Evolutionary conservation across 2,888 invertebrate genomes (phyloP).

Genomic region (Carcina quercana): DNA sequence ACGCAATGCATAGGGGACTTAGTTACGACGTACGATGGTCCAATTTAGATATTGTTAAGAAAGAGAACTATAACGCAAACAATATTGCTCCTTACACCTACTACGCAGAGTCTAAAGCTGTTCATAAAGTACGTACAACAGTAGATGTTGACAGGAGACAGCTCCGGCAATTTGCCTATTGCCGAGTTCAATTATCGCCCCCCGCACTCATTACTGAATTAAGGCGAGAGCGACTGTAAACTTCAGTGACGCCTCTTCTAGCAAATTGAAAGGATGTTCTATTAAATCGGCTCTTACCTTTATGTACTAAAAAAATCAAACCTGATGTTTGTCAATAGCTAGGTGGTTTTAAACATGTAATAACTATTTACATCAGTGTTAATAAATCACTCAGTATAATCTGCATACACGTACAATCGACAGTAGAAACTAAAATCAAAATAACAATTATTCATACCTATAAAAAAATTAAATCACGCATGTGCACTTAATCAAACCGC

Average conservation of each 20-base stretch:
- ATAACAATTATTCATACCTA: too few relatives aligned
- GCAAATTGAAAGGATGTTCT: slow-evolving; percentile 42
- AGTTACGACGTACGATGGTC: slow-evolving; percentile 38
- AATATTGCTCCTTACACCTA: slow-evolving; percentile 28
- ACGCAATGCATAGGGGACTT: slow-evolving; percentile 35
- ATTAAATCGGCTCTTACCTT: slow-evolving; percentile 42
- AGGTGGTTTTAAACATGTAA: too few relatives aligned
- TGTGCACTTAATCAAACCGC: too few relatives aligned
- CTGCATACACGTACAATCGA: too few relatives aligned
- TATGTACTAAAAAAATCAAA: slow-evolving; percentile 24
- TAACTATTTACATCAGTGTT: too few relatives aligned
- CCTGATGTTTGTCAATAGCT: too few relatives aligned
- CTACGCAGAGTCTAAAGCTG: slow-evolving; percentile 31
- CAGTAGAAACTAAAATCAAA: too few relatives aligned
- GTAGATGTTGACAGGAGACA: slow-evolving; percentile 41
- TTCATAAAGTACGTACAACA: slow-evolving; percentile 22
- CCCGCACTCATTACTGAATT: slow-evolving; percentile 71
- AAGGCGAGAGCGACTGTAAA: slow-evolving; percentile 62
- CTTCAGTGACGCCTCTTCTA: slow-evolving; percentile 61
- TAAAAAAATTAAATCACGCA: too few relatives aligned
- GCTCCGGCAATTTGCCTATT: slow-evolving; percentile 69
- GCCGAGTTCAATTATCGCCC: slow-evolving; percentile 71
- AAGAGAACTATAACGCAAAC: slow-evolving; percentile 20
- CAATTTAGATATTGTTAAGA: slow-evolving; percentile 41
- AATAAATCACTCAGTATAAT: too few relatives aligned